Evolutionary conservation across 2,113 vertebrate genomes (phyloP).

Genomic region (Peromyscus maniculatus): DNA sequence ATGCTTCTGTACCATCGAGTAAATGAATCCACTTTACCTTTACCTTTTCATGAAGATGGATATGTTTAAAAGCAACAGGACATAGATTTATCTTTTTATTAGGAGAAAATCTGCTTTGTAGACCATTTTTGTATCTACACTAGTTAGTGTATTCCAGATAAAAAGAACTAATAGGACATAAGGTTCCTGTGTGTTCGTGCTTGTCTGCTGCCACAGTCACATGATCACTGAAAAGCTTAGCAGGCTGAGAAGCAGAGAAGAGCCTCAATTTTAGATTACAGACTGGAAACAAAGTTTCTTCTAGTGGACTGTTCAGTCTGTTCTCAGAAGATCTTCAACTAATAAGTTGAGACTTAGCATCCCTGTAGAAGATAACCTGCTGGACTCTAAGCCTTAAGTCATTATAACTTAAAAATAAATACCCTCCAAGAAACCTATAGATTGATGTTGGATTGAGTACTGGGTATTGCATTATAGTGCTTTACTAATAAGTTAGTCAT

Average conservation of each 20-base stretch:
- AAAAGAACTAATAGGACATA: background rate
- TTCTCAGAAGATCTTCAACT: background rate
- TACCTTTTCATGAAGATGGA: background rate
- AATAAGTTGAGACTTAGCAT: background rate
- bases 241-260: background rate
- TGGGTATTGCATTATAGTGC: background rate
- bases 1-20: background rate
- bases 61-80: background rate
- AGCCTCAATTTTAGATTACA: background rate
- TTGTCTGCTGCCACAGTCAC: background rate
- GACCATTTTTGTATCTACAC: background rate
- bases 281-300: background rate
- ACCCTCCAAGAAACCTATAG: background rate
- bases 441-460: background rate
- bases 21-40: conserved; percentile 40
- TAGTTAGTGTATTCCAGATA: background rate
- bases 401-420: conserved; percentile 33
- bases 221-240: background rate
- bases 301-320: background rate
- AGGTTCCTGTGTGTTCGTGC: background rate
- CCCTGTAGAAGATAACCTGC: background rate
- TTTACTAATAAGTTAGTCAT: background rate
- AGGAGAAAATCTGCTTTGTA: background rate
- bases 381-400: background rate
- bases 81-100: background rate